These are phyloP conservation scores for Cranoglanis bouderius DNA, from an alignment of 2,113 vertebrate species.

Conservation along the genomic window DNA sequence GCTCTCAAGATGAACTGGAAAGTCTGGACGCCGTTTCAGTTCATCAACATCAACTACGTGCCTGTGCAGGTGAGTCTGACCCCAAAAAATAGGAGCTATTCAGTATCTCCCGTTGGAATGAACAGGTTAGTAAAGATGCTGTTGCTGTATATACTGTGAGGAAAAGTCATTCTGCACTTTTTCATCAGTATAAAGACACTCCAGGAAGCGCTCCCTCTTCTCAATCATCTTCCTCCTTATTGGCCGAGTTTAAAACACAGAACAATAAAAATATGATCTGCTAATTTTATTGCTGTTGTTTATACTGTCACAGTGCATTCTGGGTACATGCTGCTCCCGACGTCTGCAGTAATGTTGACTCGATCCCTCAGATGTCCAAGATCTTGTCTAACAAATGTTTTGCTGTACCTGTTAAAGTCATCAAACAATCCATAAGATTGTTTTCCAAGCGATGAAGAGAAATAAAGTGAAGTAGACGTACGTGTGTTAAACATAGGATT, in stretches of 20 bases:
- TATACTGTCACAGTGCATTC: not conserved
- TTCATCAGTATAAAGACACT: too few relatives aligned
- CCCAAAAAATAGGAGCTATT: not conserved
- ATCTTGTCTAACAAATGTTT: not conserved
- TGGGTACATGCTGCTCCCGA: not conserved
- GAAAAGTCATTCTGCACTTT: too few relatives aligned
- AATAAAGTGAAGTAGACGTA: not conserved
- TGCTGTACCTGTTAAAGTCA: too few relatives aligned
- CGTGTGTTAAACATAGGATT: too few relatives aligned
- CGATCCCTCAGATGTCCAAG: not conserved
- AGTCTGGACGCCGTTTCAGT: constrained; percentile 86
- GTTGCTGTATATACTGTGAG: not conserved
- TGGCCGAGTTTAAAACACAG: too few relatives aligned
- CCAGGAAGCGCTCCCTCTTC: too few relatives aligned
- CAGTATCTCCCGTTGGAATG: too few relatives aligned
- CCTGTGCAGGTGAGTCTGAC: constrained; percentile 77
- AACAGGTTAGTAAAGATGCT: too few relatives aligned
- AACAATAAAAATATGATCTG: too few relatives aligned
- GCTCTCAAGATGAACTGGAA: constrained; percentile 87
- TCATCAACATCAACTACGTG: constrained; percentile 84
- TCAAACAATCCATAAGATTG: not conserved
- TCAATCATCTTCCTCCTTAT: too few relatives aligned
- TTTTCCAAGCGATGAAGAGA: too few relatives aligned
- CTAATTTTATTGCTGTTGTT: too few relatives aligned
- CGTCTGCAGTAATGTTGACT: not conserved